These are phyloP conservation scores for Pica pica DNA, from an alignment of 2,113 vertebrate genomes.

Conservation along the genomic window DNA sequence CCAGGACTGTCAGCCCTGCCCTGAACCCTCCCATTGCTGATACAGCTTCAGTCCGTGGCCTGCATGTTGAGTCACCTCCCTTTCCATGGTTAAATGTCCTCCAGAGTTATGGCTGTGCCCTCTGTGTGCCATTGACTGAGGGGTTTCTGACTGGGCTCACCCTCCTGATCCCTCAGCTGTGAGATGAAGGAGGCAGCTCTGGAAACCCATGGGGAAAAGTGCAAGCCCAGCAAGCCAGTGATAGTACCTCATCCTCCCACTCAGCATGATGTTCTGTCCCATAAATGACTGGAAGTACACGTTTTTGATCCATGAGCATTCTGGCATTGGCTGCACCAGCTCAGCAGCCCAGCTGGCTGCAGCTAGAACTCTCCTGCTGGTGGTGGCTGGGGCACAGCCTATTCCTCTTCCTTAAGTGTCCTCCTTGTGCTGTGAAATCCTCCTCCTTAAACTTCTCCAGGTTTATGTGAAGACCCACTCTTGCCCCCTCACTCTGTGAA, in stretches of 20 bases:
- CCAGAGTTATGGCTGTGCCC: neutral
- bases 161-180: neutral
- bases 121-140: neutral
- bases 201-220: neutral
- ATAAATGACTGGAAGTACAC: neutral
- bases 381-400: rapidly evolving
- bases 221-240: neutral
- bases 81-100: neutral
- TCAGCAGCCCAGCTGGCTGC: neutral
- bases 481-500: neutral
- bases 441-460: neutral
- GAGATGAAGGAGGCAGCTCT: neutral
- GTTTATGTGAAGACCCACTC: neutral
- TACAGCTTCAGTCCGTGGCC: neutral
- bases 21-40: neutral
- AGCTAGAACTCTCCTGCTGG: neutral
- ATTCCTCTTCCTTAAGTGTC: neutral
- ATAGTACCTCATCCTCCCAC: neutral
- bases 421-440: rapidly evolving
- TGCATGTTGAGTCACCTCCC: neutral
- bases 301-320: rapidly evolving
- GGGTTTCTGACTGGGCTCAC: neutral
- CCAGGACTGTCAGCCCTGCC: neutral
- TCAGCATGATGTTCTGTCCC: rapidly evolving
- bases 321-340: neutral